Base-by-base conservation (phyloP, 1,140 invertebrate species). In the Maniola jurtina region DNA sequence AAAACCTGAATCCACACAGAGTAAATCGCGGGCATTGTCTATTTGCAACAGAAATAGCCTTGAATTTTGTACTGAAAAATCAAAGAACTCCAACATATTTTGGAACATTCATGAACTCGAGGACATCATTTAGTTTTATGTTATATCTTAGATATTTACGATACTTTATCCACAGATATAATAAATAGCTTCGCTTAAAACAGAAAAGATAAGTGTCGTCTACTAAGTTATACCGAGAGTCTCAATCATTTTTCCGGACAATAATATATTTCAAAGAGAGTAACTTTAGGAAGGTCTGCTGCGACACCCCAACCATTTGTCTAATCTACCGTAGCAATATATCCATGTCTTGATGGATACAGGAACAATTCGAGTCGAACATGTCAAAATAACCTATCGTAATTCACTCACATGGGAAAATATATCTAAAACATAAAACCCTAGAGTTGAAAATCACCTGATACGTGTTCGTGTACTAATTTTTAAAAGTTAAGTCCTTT, bases 301-400 rank as follows among this genome's bases (percentile, higher is more conserved):
- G 59, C 40, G 62, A 71, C 66, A 72, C 34, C 14, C 5, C 56
- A 47, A 68, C 70, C 70, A 80, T 81, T 80, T 76, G 73, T 78
- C 81, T 76, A 73, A 80, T 77, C 74, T 67, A 50, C 57, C 68
- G 72, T 68, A 59, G 72, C 76, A 73, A 82, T 82, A 76, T 75
- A 76, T 79, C 77, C 65, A 54, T 58, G 77, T 81, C 77, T 68
- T 66, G 61, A 68, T 73, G 75, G 68, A 80, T 81, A 83, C 68
- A 77, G 67, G 71, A 67, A 73, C 71, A 66, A 81, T 81, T 77
- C 61, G 69, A 74, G 76, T 76, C 77, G 75, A 79, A 79, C 76
- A 76, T 79, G 73, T 79, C 73, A 55, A 68, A 70, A 48, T 64
- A 54, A 71, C 34, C 9, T n/a, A 45, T 45, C 10, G 5, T 5